Evolutionary conservation across 1,140 invertebrate species (phyloP), one percentile per base, ranked within the genome.

Genomic region (Cryptotermes secundus): DNA sequence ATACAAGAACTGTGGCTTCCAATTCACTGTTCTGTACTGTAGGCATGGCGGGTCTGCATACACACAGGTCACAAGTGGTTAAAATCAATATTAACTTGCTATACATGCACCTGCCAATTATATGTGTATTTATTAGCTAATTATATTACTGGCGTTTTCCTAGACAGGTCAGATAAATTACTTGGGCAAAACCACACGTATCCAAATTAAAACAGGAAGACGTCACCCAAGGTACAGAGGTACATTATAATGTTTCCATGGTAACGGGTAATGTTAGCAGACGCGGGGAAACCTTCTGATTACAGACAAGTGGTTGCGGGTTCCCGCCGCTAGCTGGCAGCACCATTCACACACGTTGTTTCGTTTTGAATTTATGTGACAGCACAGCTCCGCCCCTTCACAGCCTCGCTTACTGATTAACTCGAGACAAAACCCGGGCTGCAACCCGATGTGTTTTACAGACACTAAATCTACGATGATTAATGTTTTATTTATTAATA

Each of bases 401-500:
- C 59, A 31, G n/a, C 59, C 59, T n/a, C 59, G 26, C 31, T 72
- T 72, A 72, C n/a, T n/a, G 59, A 31, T 72, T 72, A 72, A 9
- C 26, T 72, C 14, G 26, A 72, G 31, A n/a, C 31, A 72, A 72
- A 72, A 72, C 26, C 0, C 59, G 31, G n/a, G 59, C n/a, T 72
- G 59, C 59, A 6, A 72, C 14, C 26, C 59, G 59, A 31, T 16
- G 59, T 72, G 26, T 72, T 31, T 72, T 72, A 72, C 26, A 72
- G 3, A 72, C 31, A 72, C 22, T n/a, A 65, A 65, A 72, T 72
- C 59, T 72, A 72, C 59, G 26, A 26, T 31, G n/a, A 72, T 31
- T 19, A 72, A 72, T 72, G 59, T 72, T 72, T 72, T 72, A 72
- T 72, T 72, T n/a, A 31, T 72, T 72, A 72, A 72, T 72, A 72